Conservation (phyloP, 2,888 invertebrate species). For the Marronus borbonicus region DNA sequence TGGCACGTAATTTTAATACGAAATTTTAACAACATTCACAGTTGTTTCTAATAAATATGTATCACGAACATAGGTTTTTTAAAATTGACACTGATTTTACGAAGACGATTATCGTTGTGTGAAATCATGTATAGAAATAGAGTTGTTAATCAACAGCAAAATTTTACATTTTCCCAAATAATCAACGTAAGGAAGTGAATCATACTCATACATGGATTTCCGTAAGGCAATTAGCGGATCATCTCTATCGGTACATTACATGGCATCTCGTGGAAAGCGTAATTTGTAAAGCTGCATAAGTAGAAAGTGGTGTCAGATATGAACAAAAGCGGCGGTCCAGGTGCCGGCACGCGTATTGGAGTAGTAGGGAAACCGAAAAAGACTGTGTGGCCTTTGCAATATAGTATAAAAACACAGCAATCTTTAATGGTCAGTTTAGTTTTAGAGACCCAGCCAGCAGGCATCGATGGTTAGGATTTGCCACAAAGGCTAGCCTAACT, state of each 20-base stretch:
- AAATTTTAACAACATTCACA: too few relatives aligned
- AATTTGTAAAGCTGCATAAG: constrained; percentile 23
- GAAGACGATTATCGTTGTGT: too few relatives aligned
- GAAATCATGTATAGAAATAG: too few relatives aligned
- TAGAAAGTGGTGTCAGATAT: constrained; percentile 34
- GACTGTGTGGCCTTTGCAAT: constrained; percentile 59
- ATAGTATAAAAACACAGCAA: constrained; percentile 63
- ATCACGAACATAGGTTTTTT: too few relatives aligned
- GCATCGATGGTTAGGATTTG: constrained; percentile 63
- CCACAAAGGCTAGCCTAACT: constrained; percentile 64
- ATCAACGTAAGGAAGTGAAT: constrained; percentile 14
- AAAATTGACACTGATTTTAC: too few relatives aligned
- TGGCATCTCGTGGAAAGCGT: constrained; percentile 8
- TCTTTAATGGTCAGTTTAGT: constrained; percentile 63
- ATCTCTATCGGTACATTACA: constrained; percentile 5
- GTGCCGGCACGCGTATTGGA: constrained; percentile 35
- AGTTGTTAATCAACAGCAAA: neutral
- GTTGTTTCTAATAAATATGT: too few relatives aligned
- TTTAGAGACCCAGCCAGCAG: constrained; percentile 56
- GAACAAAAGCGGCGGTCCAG: constrained; percentile 42
- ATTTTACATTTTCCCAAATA: neutral
- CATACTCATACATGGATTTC: constrained; percentile 16
- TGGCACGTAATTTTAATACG: too few relatives aligned
- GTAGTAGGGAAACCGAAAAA: constrained; percentile 45
- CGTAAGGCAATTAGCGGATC: constrained; percentile 20